A percentile compares a stretch with the other conserved stretches of the same genome.
Conservation (phyloP, 2,888 invertebrate genomes). For the Cerceris ruficornis region DNA sequence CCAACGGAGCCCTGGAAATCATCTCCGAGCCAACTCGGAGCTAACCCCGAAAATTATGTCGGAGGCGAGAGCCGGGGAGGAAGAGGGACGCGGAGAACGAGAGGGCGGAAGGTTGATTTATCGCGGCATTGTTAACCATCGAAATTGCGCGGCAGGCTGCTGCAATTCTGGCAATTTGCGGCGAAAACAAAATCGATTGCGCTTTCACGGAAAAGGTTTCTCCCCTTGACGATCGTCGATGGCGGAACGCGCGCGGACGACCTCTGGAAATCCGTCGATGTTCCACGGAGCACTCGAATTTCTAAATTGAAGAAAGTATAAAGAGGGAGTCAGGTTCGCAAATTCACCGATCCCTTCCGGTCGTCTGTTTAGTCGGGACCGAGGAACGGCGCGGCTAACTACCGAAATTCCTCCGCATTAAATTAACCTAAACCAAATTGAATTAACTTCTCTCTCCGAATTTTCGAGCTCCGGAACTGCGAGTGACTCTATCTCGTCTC, state of each 20-base stretch:
- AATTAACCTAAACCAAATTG: too few relatives aligned
- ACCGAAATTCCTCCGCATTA: too few relatives aligned
- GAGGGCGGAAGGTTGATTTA: constrained; percentile 30
- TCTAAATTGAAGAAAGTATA: too few relatives aligned
- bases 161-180: constrained; percentile 27
- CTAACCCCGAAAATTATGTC: constrained; percentile 40
- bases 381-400: too few relatives aligned
- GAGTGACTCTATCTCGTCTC: too few relatives aligned
- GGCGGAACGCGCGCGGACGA: neutral
- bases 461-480: too few relatives aligned
- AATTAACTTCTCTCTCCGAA: too few relatives aligned
- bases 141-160: constrained; percentile 40
- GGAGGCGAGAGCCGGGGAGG: neutral
- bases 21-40: constrained; percentile 25
- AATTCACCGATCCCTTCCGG: too few relatives aligned
- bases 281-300: too few relatives aligned
- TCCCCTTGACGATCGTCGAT: neutral
- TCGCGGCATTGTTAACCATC: constrained; percentile 44
- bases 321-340: too few relatives aligned
- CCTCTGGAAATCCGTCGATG: neutral
- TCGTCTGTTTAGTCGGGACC: too few relatives aligned
- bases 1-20: constrained; percentile 25
- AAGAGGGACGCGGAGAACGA: too few relatives aligned
- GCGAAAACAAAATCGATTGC: constrained; percentile 23
- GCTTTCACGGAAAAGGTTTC: neutral